Base-by-base conservation (phyloP, 2,113 vertebrate species). In the Probosciger aterrimus region DNA sequence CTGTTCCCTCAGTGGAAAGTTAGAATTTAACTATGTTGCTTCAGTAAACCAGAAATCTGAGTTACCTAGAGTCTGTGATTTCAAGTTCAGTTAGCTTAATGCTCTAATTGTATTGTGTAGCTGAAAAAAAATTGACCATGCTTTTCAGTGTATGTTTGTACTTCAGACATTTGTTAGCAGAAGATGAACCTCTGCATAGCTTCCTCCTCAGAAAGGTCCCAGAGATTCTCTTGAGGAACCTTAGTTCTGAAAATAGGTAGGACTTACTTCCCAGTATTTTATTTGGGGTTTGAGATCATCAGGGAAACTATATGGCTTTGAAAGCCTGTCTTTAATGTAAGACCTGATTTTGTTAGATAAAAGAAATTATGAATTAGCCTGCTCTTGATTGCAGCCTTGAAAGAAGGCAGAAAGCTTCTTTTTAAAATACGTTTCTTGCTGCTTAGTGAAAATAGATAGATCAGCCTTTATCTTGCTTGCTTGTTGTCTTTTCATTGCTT, bases 51-150 rank as follows among this genome's bases (percentile, higher is more conserved):
- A 24, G 22, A 88, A 44, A 47, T 28, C 18, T 53, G 65, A 93
- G 35, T 68, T 39, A 18, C 0, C 0, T 11, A 7, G 23, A 17
- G 7, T 23, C 53, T 73, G 30, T 17, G n/a, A n/a, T 16, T 55
- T 53, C 55, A 50, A 13, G 43, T 50, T 81, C 64, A 8, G 1
- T 55, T 39, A 59, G 14, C 22, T n/a, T 52, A 33, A 22, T 70
- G n/a, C 31, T 70, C 60, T 2, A 7, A 0, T 43, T 69, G 39
- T 14, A 3, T 23, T 25, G 25, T 46, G 44, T 18, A 44, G 71
- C 46, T 80, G 49, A 57, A 4, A 84, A 84, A 77, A 46, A 92
- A 59, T 52, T 53, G 70, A 24, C 6, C 2, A 1, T 2, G 2
- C 8, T 27, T 62, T 39, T 35, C 7, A 8, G 2, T 22, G 15